Conservation (phyloP, 2,888 invertebrate species). For the Argyresthia goedartella region DNA sequence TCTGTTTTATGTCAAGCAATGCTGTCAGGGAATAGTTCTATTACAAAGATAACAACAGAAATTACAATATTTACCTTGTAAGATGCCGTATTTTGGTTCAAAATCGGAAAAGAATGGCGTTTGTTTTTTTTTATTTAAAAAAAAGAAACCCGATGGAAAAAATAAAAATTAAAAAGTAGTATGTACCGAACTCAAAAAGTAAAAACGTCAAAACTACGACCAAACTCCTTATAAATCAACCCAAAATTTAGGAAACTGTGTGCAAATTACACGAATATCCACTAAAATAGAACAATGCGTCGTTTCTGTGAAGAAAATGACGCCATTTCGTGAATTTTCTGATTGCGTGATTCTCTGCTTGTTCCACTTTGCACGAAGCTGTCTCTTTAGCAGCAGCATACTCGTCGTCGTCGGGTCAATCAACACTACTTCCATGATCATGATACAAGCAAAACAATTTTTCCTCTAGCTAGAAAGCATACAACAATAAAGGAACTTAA, state of each 20-base stretch:
- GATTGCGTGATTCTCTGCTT: constrained; percentile 6
- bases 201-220: constrained; percentile 19
- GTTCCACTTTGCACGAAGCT: too few relatives aligned
- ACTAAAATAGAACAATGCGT: constrained; percentile 11
- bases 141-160: constrained; percentile 31
- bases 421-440: too few relatives aligned
- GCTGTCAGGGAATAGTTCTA: too few relatives aligned
- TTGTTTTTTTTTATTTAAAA: constrained; percentile 59
- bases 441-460: too few relatives aligned
- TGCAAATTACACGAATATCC: background rate
- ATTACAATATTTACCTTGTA: constrained; percentile 23
- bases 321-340: constrained; percentile 30
- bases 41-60: constrained; percentile 28
- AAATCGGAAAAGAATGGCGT: constrained; percentile 20
- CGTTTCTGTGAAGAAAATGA: constrained; percentile 13
- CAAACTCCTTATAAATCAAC: background rate
- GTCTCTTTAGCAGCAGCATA: too few relatives aligned
- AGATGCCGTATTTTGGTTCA: constrained; percentile 16
- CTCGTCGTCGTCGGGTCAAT: too few relatives aligned
- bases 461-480: too few relatives aligned
- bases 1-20: too few relatives aligned
- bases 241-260: background rate
- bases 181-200: constrained; percentile 29
- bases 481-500: too few relatives aligned
- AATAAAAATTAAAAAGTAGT: constrained; percentile 36